Percentiles rank a stretch among this genome's conserved stretches.
Conservation (phyloP, 2,113 vertebrate genomes). For the Gobiocypris rarus region DNA sequence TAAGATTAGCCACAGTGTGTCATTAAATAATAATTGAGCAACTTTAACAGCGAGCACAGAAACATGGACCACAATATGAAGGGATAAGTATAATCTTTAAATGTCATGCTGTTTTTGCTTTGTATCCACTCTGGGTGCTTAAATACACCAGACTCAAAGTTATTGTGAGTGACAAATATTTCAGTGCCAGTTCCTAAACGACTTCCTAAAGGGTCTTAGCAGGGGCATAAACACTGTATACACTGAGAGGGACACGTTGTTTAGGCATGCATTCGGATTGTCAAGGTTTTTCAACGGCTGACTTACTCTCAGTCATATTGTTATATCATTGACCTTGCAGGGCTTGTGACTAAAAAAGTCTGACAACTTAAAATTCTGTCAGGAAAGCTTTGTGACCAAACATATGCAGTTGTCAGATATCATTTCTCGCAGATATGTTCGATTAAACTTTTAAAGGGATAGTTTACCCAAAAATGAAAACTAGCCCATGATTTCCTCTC, state of each 20-base stretch:
- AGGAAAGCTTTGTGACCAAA: not conserved
- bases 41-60: not conserved
- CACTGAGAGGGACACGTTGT: not conserved
- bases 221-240: not conserved
- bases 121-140: not conserved
- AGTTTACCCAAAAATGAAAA: no score
- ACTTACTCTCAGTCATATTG: not conserved
- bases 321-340: not conserved
- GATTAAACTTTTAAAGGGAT: not conserved
- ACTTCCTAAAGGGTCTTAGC: not conserved
- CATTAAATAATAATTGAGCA: constrained; percentile 35
- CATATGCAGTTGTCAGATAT: not conserved
- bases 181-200: constrained; percentile 8
- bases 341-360: not conserved
- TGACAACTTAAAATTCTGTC: not conserved
- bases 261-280: not conserved
- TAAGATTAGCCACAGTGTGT: not conserved
- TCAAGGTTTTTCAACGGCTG: not conserved
- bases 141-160: constrained; percentile 14
- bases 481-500: no score
- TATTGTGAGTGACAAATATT: not conserved
- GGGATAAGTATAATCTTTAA: constrained; percentile 23
- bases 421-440: not conserved
- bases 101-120: constrained; percentile 25
- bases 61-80: not conserved